Evolutionary conservation across 2,888 invertebrate species (phyloP).

Genomic region (Agriotes lineatus): DNA sequence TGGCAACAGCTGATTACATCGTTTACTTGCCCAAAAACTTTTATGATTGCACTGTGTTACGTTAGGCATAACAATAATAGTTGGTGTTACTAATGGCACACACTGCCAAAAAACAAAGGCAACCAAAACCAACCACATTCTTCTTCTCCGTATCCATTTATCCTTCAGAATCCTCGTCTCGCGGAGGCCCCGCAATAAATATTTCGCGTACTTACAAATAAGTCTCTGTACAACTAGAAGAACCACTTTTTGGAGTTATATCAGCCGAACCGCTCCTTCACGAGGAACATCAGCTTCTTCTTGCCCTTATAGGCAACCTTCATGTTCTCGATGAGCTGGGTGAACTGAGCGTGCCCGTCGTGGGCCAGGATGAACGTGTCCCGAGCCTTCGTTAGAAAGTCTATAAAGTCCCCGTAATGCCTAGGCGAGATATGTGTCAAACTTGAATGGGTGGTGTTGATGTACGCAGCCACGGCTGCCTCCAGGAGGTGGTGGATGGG

Average conservation of each 20-base stretch:
- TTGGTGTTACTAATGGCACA: too few species aligned
- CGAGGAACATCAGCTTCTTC: slow-evolving; percentile 89
- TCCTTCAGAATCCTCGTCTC: slow-evolving; percentile 13
- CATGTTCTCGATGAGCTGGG: slow-evolving; percentile 86
- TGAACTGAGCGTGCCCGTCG: slow-evolving; percentile 87
- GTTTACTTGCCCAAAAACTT: too few species aligned
- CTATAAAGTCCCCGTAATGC: slow-evolving; percentile 84
- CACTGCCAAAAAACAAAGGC: too few species aligned
- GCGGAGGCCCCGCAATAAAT: slow-evolving; percentile 28
- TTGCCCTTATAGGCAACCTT: slow-evolving; percentile 90
- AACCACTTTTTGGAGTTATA: slow-evolving; percentile 59
- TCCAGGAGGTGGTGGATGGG: slow-evolving; percentile 70
- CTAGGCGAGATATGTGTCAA: slow-evolving; percentile 88
- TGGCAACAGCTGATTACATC: too few species aligned
- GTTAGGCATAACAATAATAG: too few species aligned
- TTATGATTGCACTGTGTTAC: too few species aligned
- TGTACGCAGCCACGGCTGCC: slow-evolving; percentile 85
- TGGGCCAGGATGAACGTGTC: slow-evolving; percentile 89
- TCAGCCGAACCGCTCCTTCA: slow-evolving; percentile 87
- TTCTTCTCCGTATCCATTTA: not conserved
- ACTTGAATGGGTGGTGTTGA: slow-evolving; percentile 86
- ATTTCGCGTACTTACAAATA: slow-evolving; percentile 32
- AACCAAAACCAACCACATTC: slow-evolving; percentile 7
- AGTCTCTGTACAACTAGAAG: slow-evolving; percentile 46
- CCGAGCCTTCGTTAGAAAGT: slow-evolving; percentile 83